A percentile compares a stretch with the other conserved stretches of the same genome.
Conservation (phyloP, 1,140 invertebrate genomes). For the Micrasema minimum region DNA sequence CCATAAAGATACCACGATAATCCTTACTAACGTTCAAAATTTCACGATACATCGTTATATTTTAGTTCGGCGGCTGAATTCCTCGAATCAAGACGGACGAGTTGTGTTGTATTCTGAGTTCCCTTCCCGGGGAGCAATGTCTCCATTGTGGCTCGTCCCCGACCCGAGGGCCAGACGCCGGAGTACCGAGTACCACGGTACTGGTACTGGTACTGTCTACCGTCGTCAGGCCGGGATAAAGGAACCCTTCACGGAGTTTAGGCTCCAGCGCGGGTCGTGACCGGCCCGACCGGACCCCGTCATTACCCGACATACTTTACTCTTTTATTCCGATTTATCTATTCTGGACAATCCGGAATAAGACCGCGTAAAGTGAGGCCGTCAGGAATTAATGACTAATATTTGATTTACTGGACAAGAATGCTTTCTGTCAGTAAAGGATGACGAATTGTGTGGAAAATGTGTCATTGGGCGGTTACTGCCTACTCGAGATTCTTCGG, state of each 20-base stretch:
- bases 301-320: constrained; percentile 9
- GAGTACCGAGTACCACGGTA: background rate
- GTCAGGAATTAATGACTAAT: constrained; percentile 27
- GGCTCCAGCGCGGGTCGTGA: constrained; percentile 14
- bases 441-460: constrained; percentile 18
- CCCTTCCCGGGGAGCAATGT: background rate
- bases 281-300: background rate
- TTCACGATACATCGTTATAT: no score
- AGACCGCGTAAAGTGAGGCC: background rate
- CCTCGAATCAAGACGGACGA: constrained; percentile 7
- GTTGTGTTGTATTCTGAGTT: background rate
- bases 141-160: background rate
- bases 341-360: constrained; percentile 5
- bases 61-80: constrained; percentile 4
- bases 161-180: background rate
- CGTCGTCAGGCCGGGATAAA: constrained; percentile 15
- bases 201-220: background rate
- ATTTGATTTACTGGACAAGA: constrained; percentile 32
- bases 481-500: background rate
- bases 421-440: constrained; percentile 12
- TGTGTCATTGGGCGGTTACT: constrained; percentile 9
- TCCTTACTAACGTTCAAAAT: no score
- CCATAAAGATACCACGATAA: no score
- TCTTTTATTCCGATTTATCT: constrained; percentile 13
- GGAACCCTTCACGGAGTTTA: background rate